These are phyloP conservation scores for Atrina japonica DNA, from an alignment of 2,888 invertebrate genomes.

Conservation along the genomic window DNA sequence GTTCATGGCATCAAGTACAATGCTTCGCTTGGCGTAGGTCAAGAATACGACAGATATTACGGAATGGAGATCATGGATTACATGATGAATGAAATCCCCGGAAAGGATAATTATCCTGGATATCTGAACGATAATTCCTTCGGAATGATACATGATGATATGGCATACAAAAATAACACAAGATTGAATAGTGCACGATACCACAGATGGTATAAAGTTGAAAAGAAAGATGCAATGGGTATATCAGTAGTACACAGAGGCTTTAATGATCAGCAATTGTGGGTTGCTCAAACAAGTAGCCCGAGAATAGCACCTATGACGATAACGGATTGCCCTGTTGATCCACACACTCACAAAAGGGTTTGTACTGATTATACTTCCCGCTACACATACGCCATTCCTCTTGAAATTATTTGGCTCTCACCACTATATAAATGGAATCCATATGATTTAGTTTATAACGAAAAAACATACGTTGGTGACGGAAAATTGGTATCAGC, in stretches of 20 bases:
- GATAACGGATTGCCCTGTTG: constrained; percentile 45
- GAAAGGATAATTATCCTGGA: constrained; percentile 64
- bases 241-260: constrained; percentile 43
- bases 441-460: constrained; percentile 58
- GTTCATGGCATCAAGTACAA: background rate
- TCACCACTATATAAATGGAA: constrained; percentile 74
- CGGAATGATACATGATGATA: constrained; percentile 46
- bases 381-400: constrained; percentile 70
- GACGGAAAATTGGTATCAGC: constrained; percentile 2
- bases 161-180: constrained; percentile 32
- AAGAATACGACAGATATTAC: constrained; percentile 35
- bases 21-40: constrained; percentile 17
- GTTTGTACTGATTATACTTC: constrained; percentile 45
- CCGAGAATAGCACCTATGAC: constrained; percentile 54
- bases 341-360: constrained; percentile 33
- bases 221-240: constrained; percentile 50
- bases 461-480: no score
- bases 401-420: constrained; percentile 73
- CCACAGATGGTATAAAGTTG: constrained; percentile 53
- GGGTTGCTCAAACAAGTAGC: constrained; percentile 63
- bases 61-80: constrained; percentile 55
- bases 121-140: constrained; percentile 51
- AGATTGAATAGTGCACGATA: constrained; percentile 61
- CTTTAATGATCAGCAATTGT: constrained; percentile 55
- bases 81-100: constrained; percentile 67